phyloP scores from a whole-genome alignment of 2,113 vertebrate genomes.

The Macrotus californicus region DNA sequence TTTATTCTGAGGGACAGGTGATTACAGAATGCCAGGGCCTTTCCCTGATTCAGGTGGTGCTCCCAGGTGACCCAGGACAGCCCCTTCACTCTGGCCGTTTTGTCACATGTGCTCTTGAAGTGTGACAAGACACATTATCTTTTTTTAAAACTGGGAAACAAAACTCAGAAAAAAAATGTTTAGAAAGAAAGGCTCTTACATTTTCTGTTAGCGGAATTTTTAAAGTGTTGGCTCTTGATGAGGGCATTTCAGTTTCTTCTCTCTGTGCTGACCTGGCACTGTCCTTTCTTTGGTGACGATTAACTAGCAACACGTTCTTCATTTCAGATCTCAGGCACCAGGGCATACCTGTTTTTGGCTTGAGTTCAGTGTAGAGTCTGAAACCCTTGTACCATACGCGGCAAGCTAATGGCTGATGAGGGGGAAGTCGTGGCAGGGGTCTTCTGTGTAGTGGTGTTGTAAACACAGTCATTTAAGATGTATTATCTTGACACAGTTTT shows the following conservation, averaged over 20 bases:
- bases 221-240: not conserved
- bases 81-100: not conserved
- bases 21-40: not conserved
- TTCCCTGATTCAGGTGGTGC: not conserved
- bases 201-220: not conserved
- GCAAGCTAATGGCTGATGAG: not conserved
- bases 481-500: not conserved
- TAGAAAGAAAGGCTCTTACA: not conserved
- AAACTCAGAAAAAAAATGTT: not conserved
- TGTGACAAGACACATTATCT: not conserved
- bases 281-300: not conserved
- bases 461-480: not conserved
- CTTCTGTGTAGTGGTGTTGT: not conserved
- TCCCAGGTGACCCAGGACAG: not conserved
- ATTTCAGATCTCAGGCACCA: not conserved
- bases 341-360: not conserved
- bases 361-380: not conserved
- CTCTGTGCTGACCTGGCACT: not conserved
- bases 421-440: not conserved
- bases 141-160: not conserved
- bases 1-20: not conserved
- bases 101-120: not conserved
- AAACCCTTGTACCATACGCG: not conserved
- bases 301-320: not conserved
- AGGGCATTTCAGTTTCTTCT: not conserved